Conservation (phyloP, 2,888 invertebrate genomes). For the Drosophila subsilvestris region DNA sequence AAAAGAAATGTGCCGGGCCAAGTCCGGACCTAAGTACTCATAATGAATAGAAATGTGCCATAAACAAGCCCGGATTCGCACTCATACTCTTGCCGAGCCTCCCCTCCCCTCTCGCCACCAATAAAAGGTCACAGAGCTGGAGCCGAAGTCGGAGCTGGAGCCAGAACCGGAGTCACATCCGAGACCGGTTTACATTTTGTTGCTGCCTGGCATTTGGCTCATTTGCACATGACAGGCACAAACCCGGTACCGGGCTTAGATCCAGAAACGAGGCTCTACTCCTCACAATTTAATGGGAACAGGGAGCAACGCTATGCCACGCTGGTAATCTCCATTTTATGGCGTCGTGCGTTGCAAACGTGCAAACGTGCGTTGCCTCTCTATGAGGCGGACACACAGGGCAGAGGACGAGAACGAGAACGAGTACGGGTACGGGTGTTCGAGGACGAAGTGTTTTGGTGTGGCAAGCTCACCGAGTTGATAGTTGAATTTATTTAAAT, state of each 20-base stretch:
- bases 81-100: slow-evolving; percentile 2
- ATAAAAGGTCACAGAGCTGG: not conserved
- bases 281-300: slow-evolving; percentile 54
- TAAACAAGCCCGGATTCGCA: slow-evolving; percentile 52
- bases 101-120: not conserved
- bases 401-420: not conserved
- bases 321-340: slow-evolving; percentile 72
- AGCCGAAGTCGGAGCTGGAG: not conserved
- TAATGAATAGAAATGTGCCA: slow-evolving; percentile 77
- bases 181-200: slow-evolving; percentile 54
- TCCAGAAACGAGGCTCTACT: slow-evolving; percentile 9
- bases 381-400: slow-evolving; percentile 41
- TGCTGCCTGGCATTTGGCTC: slow-evolving; percentile 63
- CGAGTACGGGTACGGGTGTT: no score
- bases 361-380: slow-evolving; percentile 69
- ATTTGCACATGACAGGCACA: slow-evolving; percentile 67
- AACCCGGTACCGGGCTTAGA: slow-evolving; percentile 14
- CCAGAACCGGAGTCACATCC: slow-evolving; percentile 24
- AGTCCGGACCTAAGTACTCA: slow-evolving; percentile 61
- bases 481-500: slow-evolving; percentile 73
- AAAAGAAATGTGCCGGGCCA: slow-evolving; percentile 69
- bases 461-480: slow-evolving; percentile 32
- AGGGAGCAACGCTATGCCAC: slow-evolving; percentile 27
- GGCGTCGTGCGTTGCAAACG: slow-evolving; percentile 58
- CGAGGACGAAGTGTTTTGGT: slow-evolving; percentile 11